Conservation (phyloP, 2,888 invertebrate genomes). For the Thumatha senex region DNA sequence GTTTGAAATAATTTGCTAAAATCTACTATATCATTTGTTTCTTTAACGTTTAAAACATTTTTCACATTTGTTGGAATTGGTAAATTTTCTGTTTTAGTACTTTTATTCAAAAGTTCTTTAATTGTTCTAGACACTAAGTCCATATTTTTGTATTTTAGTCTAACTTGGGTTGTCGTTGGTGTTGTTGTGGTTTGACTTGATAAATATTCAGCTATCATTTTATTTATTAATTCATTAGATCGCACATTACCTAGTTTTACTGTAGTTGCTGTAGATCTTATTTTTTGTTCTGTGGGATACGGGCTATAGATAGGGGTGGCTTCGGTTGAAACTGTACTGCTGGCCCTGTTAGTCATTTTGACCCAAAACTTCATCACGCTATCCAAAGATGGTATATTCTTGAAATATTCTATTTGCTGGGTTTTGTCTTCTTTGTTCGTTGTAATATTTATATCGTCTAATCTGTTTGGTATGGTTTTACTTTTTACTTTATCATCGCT, state of each 20-base stretch:
- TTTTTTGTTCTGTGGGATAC: not conserved
- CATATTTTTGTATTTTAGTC: conserved; percentile 13
- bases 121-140: conserved; percentile 26
- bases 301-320: not conserved
- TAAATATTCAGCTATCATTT: conserved; percentile 40
- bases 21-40: not conserved
- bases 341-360: conserved; percentile 9
- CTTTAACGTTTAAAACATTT: not conserved
- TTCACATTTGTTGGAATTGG: not conserved
- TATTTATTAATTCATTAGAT: conserved; percentile 36
- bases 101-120: conserved; percentile 17
- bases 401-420: conserved; percentile 15
- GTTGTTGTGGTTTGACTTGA: conserved; percentile 25
- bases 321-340: conserved; percentile 3
- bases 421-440: conserved; percentile 7
- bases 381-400: conserved; percentile 33
- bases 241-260: conserved; percentile 14
- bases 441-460: conserved; percentile 9
- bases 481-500: not conserved
- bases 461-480: not conserved
- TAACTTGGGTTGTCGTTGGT: conserved; percentile 21
- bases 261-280: not conserved
- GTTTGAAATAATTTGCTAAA: not conserved
- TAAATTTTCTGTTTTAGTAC: not conserved
- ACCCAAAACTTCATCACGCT: conserved; percentile 42